Evolutionary conservation across 2,797 vertebrate species (phyloP), one percentile per base, ranked within the genome.

Genomic region (Poeciliopsis presidionis): DNA sequence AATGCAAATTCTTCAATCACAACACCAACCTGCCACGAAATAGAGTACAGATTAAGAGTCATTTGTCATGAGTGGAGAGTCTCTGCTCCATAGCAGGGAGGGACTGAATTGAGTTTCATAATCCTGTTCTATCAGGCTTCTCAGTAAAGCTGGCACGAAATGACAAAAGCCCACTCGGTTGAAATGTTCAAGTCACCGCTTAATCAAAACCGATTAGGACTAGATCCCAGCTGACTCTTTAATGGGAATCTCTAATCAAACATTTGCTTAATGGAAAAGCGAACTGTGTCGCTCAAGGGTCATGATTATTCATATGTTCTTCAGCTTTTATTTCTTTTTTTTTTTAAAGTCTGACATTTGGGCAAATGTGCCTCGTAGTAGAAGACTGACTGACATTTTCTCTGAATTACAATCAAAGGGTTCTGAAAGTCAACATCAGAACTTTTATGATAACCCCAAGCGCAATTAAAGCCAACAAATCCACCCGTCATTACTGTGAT

Each of bases 51-150:
- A 45, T 45, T 46, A 70, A 28, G n/a, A 8, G 41, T 46, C 1
- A 28, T 70, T 70, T 46, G 25, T 43, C 65, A 69, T 69, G 20
- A 69, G 65, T 69, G 65, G 39, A 43, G 39, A 70, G 67, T 70
- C 25, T 28, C 43, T 45, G 25, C 67, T 70, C 25, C 25, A 16
- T 28, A 7, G 25, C 46, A 2, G 25, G 5, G 3, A 5, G 14
- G 25, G 13, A n/a, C 41, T 70, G 25, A 28, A 69, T 13, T 46
- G 67, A 28, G 67, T 45, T 25, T 46, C n/a, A 45, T n/a, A 5
- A 18, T 70, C 39, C 22, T 41, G 20, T n/a, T 69, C 22, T 13
- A 69, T 13, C 65, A 43, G 9, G 63, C 36, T 25, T 67, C 36
- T 67, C 63, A 67, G 39, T 69, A 6, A n/a, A 43, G 41, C 22